Base-by-base conservation (phyloP, 2,113 vertebrate species). In the Tychaedon coryphoeus region DNA sequence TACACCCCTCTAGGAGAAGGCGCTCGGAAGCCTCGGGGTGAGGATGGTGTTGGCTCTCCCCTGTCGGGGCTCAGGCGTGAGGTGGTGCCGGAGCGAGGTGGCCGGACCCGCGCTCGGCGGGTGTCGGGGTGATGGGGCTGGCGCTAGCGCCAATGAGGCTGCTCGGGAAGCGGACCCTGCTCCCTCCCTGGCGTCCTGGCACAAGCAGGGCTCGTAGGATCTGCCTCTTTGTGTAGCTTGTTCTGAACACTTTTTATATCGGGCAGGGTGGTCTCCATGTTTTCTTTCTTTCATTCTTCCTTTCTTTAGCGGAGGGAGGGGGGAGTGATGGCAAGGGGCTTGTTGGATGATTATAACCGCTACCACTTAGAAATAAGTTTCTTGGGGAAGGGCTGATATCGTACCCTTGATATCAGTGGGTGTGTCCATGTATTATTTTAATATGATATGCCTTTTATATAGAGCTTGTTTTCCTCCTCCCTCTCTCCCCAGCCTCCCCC, bases 361-460 rank as follows among this genome's bases (percentile, higher is more conserved):
- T 86, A 93, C 74, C 62, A 70, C 88, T 94, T 85, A 88, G 54
- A 76, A 92, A 90, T 85, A 96, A 92, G 82, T 97, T 95, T 96
- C 70, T 92, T 90, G 74, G 82, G 88, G 88, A 97, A 94, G 85
- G 86, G 78, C 88, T 93, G 74, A 75, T 97, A 88, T 42, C 82
- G 16, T 92, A 93, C 82, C 92, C 96, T 95, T 92, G 94, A 94
- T 95, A 96, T 77, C 91, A 80, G 93, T 87, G 87, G 93, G 92
- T 95, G 92, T 94, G 92, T 91, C 80, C 89, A 57, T 82, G 74
- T 94, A 95, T 92, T 90, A 89, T 91, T 95, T 89, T 91, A 94
- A 95, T 94, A 95, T 78, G 84, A 91, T 93, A 95, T 93, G 96
- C 88, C 92, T 96, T 94, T 93, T 94, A 94, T 73, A 81, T 47